Evolutionary conservation across 1,140 invertebrate species (phyloP), one percentile per base, ranked within the genome.

Genomic region (Cataglyphis hispanica): DNA sequence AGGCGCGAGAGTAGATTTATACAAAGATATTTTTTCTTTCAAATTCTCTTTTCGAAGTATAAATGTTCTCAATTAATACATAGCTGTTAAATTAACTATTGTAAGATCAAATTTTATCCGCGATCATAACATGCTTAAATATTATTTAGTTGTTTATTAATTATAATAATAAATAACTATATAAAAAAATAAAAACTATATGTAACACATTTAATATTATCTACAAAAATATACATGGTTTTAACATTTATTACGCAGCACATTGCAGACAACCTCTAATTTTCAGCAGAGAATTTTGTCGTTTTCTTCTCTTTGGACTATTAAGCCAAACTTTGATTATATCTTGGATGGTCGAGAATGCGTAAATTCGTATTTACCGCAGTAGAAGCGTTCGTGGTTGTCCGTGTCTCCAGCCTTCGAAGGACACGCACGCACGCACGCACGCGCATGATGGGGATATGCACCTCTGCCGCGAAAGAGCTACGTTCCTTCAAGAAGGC

Each of bases 351-450:
- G 63, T 64, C 40, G 19, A 6, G 25, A 13, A 75, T 5, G 46
- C 22, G 50, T 16, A 31, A 63, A 63, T 31, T 61, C 11, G 60
- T 6, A 7, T 63, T 6, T 16, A 77, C 58, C 87, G 66, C 86
- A 87, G 34, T 40, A 87, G 78, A 76, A 84, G 56, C 40, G n/a
- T 37, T 27, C 53, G 50, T n/a, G 40, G 53, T 77, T 63, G 46
- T 37, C 46, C 77, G 80, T 61, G 74, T 37, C 53, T 67, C 53
- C 66, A 87, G 60, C 86, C 83, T 89, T 89, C 81, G 87, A 89
- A 89, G 87, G 75, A 88, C 83, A 89, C 43, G 11, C 43, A 84
- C 87, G 87, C 87, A 86, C n/a, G 86, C 75, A n/a, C n/a, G 87
- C 67, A 85, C 53, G 40, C 43, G 25, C 81, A 72, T 22, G 64